Evolutionary conservation across 2,113 vertebrate genomes (phyloP), one percentile per base, ranked within the genome.

Genomic region (Passer domesticus): DNA sequence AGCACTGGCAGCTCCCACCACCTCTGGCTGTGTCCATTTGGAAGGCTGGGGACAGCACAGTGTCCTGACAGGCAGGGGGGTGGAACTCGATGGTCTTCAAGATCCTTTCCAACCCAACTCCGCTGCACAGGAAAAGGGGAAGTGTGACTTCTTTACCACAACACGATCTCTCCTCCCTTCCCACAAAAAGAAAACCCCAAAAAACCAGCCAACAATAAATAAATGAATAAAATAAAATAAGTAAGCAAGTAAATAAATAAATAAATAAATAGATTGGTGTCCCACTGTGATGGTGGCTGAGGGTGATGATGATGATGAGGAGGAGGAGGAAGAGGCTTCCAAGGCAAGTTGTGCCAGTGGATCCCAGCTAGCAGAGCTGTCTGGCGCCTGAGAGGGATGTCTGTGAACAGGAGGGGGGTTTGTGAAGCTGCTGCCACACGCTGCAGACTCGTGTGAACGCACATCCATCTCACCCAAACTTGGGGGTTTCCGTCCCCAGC

Each of bases 231-330:
- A 39, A 41, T 41, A 41, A 41, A 41, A 41, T 41, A 41, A 41
- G 39, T 41, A 41, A 41, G 39, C 39, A 5, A 74, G 39, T 11
- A 6, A 58, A 89, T 63, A 11, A 53, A 78, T 49, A 4, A 49
- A 56, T 13, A 4, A 75, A 39, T 33, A 3, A 41, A 88, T 76
- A 10, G 50, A 67, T 72, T 58, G 24, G 15, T 13, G 52, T 68
- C 22, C 31, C 15, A 0, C 33, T 15, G 25, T 0, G 1, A 23
- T 11, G 22, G 27, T 28, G 83, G 44, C 3, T 22, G 60, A 59
- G 59, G 30, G 46, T 39, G 56, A 87, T 30, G 50, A 28, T 23
- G 55, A 59, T 2, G 55, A 76, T 1, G 39, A 73, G 5, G 41
- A 67, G 35, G 35, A 83, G 41, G 69, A 39, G 23, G 41, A 12